Percentiles rank a stretch among this genome's conserved stretches.
These are phyloP conservation scores for Heteromyza rotundicornis DNA, from an alignment of 2,888 invertebrate genomes.

Conservation along the genomic window DNA sequence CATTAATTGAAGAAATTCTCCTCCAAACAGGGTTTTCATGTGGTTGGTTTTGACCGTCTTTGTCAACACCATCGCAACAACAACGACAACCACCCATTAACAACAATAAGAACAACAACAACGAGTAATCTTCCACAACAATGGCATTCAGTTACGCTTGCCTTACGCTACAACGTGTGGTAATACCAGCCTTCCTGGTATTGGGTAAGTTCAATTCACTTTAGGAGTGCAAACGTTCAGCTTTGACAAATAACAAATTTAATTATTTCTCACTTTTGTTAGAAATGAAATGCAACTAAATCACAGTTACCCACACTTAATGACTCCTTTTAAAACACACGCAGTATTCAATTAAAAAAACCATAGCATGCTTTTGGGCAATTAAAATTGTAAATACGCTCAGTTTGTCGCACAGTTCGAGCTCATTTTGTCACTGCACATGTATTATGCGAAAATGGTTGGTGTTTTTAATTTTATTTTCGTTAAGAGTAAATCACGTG, in stretches of 20 bases:
- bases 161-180: conserved; percentile 57
- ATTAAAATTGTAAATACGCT: conserved; percentile 6
- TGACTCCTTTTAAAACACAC: too few relatives aligned
- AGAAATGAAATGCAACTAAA: background rate
- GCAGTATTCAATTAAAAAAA: background rate
- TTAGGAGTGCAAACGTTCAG: too few relatives aligned
- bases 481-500: conserved; percentile 11
- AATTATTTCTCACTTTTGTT: background rate
- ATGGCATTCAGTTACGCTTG: conserved; percentile 60
- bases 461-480: conserved; percentile 2
- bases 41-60: background rate
- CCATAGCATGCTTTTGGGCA: conserved; percentile 14
- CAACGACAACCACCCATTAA: conserved; percentile 10
- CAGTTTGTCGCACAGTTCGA: background rate
- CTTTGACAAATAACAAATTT: conserved; percentile 10
- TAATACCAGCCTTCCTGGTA: conserved; percentile 57
- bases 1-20: background rate
- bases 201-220: conserved; percentile 60
- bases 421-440: background rate
- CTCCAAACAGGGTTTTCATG: conserved; percentile 14
- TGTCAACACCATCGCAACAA: conserved; percentile 9
- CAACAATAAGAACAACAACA: conserved; percentile 32
- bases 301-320: background rate
- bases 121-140: conserved; percentile 34
- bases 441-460: background rate